A percentile compares a stretch with the other conserved stretches of the same genome.
Conservation (phyloP, 2,797 vertebrate genomes). For the Cyclura pinguis region DNA sequence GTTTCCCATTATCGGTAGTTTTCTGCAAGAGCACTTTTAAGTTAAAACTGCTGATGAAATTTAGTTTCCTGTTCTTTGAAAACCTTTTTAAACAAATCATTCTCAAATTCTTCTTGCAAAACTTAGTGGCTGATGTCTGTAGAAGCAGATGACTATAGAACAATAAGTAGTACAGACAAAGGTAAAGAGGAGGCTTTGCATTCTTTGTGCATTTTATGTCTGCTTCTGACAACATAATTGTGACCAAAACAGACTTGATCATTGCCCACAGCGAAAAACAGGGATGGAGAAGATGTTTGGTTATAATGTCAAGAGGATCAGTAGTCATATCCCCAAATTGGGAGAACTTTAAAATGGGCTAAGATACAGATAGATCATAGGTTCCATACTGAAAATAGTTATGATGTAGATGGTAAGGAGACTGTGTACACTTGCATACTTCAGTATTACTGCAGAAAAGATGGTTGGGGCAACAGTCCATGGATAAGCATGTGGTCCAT, state of each 20-base stretch:
- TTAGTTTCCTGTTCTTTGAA: neutral
- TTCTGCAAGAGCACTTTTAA: neutral
- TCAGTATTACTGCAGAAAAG: neutral
- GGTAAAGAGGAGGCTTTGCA: neutral
- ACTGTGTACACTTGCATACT: neutral
- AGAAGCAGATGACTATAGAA: constrained; percentile 4
- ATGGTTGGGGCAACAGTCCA: neutral
- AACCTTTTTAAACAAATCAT: neutral
- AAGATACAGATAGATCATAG: neutral
- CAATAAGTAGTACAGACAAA: neutral
- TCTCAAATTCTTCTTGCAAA: constrained; percentile 18
- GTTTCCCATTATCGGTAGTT: constrained; percentile 6
- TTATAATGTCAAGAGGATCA: neutral
- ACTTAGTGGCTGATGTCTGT: neutral
- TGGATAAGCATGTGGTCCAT: neutral
- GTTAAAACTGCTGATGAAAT: neutral
- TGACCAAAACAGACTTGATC: neutral
- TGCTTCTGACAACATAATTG: neutral
- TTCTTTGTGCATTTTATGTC: neutral
- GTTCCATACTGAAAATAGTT: neutral
- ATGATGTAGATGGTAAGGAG: neutral
- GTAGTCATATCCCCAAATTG: neutral
- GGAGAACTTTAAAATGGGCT: neutral
- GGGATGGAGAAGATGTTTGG: neutral
- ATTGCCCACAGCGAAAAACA: neutral